A percentile compares a stretch with the other conserved stretches of the same genome.
Evolutionary conservation across 2,797 vertebrate species (phyloP).

Genomic region (Pseudochaenichthys georgianus): DNA sequence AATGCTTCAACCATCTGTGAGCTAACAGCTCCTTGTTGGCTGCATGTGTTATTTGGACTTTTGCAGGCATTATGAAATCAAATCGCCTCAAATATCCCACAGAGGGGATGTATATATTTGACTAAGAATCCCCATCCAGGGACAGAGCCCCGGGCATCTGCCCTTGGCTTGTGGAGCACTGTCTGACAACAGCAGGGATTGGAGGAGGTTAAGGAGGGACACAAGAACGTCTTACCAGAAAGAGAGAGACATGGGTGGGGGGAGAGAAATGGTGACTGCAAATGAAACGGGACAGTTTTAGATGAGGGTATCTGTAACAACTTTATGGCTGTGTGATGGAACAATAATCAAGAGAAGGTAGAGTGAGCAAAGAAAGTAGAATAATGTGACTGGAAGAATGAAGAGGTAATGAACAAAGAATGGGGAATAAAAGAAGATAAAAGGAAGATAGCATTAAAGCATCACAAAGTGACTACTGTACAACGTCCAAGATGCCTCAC

Average conservation of each 20-base stretch:
- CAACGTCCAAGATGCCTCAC: not conserved
- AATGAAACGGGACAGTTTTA: slow-evolving; percentile 27
- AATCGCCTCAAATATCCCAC: slow-evolving; percentile 48
- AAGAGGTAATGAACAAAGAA: not conserved
- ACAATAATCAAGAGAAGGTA: not conserved
- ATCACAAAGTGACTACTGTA: not conserved
- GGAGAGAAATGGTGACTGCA: slow-evolving; percentile 8
- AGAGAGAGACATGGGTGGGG: not conserved
- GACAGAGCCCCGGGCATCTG: slow-evolving; percentile 42
- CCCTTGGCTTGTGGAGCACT: slow-evolving; percentile 34
- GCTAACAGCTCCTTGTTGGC: slow-evolving; percentile 57
- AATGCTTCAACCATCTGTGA: slow-evolving; percentile 70
- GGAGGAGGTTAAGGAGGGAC: slow-evolving; percentile 37
- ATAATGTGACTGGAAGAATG: not conserved
- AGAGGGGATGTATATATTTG: slow-evolving; percentile 35
- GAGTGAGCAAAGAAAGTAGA: not conserved
- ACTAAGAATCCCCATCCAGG: slow-evolving; percentile 30
- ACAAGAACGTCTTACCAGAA: slow-evolving; percentile 17
- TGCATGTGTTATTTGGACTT: slow-evolving; percentile 57
- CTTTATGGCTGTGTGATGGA: not conserved
- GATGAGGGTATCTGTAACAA: slow-evolving; percentile 10
- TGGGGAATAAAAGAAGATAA: not conserved
- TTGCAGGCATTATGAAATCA: slow-evolving; percentile 47
- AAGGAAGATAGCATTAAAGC: not conserved
- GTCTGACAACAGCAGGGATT: slow-evolving; percentile 50